Conservation (phyloP, 1,140 invertebrate species). For the Propsilocerus akamusi region DNA sequence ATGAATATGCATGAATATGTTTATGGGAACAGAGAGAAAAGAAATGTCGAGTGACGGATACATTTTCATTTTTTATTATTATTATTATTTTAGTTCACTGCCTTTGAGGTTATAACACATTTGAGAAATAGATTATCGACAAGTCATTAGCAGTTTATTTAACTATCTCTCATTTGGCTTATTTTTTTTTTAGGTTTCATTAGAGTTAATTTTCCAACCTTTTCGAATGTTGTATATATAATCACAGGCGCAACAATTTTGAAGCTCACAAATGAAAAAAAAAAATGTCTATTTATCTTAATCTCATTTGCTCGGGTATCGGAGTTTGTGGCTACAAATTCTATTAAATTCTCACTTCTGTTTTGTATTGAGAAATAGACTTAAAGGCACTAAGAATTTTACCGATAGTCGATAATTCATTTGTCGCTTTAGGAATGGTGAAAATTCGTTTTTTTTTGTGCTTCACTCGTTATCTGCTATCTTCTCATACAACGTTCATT, state of each 20-base stretch:
- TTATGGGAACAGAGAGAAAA: neutral
- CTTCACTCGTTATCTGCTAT: too few relatives aligned
- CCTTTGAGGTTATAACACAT: neutral
- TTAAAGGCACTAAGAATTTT: neutral
- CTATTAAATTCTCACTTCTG: neutral
- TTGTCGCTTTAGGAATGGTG: too few relatives aligned
- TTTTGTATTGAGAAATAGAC: neutral
- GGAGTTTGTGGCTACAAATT: too few relatives aligned
- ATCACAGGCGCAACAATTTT: too few relatives aligned
- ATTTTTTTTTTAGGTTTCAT: too few relatives aligned
- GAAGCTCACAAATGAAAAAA: too few relatives aligned
- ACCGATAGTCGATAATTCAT: neutral
- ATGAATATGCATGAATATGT: neutral
- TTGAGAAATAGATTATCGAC: slow-evolving; percentile 1
- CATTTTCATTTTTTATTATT: too few relatives aligned
- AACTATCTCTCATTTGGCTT: neutral
- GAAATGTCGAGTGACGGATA: neutral
- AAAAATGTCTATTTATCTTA: slow-evolving; percentile 2
- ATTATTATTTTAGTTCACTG: neutral
- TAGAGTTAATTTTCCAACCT: too few relatives aligned
- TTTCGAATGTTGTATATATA: too few relatives aligned
- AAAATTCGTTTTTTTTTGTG: slow-evolving; percentile 3
- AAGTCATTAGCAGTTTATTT: slow-evolving; percentile 1
- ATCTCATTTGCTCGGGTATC: neutral
- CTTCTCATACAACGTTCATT: too few relatives aligned